Evolutionary conservation across 2,888 invertebrate genomes (phyloP), one percentile per base, ranked within the genome.

Genomic region (Polydrusus cervinus): DNA sequence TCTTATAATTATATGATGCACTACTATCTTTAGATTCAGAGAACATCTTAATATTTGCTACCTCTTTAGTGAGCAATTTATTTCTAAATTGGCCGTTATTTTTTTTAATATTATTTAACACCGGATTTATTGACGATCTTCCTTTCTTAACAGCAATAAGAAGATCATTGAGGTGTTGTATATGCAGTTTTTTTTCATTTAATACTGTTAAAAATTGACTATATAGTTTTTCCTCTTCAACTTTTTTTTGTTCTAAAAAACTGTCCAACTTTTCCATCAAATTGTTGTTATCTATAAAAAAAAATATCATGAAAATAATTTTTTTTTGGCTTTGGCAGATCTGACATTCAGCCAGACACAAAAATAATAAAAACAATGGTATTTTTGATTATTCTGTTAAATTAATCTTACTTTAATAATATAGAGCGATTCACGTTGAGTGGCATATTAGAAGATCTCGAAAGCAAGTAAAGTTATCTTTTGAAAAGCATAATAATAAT

Each of bases 141-240:
- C 82, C 80, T 43, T 78, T 71, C 70, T 77, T 79, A 60, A 82
- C 82, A 38, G 82, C 83, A 68, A 84, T 79, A 69, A 87, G 75
- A n/a, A 84, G 77, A 77, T 86, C 84, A 69, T 81, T 84, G 53
- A 86, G 79, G 78, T 85, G 84, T 70, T 84, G 84, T 74, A 86
- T 86, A 53, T 83, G 79, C 25, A 79, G 81, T 76, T 86, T 86
- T 70, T 87, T 87, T 76, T 86, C 86, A 79, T 86, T 86, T 77
- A 87, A 76, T 40, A 85, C 55, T 64, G 82, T 76, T 30, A 84
- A 71, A 80, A 86, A 86, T 38, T 81, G 83, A 62, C 82, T 83
- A 14, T 82, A 83, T 70, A 85, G 79, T 72, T 82, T 79, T 64
- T 82, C 71, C 65, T 86, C 85, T 60, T 82, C 81, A 14, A 57